These are phyloP conservation scores for Phyllostomus discolor DNA, from an alignment of 2,113 vertebrate species.

Conservation along the genomic window DNA sequence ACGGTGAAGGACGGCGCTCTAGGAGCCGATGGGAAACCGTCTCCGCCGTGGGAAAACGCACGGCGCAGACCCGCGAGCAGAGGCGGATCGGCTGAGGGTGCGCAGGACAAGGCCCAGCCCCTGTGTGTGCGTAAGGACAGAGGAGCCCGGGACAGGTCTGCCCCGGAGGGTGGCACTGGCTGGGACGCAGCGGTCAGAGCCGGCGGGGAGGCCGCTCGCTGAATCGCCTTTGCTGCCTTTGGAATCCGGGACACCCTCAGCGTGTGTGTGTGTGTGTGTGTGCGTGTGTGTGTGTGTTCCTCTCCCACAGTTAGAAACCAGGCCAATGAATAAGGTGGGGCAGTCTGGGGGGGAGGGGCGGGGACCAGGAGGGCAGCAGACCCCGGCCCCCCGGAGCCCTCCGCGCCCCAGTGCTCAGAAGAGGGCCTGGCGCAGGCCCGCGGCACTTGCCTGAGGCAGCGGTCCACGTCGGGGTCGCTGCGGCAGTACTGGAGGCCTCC, in stretches of 20 bases:
- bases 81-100: neutral
- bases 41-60: neutral
- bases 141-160: accelerated
- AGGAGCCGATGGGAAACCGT: no score
- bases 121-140: accelerated
- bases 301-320: neutral
- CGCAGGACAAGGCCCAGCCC: accelerated
- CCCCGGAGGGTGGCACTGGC: neutral
- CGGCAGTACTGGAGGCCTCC: constrained; percentile 88
- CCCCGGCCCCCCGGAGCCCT: neutral
- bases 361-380: neutral
- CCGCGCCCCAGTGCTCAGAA: accelerated
- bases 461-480: constrained; percentile 88
- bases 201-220: no score
- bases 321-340: neutral
- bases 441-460: constrained; percentile 84
- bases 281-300: accelerated
- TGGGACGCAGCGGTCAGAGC: neutral
- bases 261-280: accelerated
- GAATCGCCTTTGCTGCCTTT: neutral
- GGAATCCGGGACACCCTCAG: neutral
- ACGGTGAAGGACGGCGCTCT: accelerated
- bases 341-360: neutral
- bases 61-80: accelerated
- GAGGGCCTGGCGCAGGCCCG: neutral